Conservation (phyloP, 1,140 invertebrate genomes). For the Schlechtendalia chinensis region DNA sequence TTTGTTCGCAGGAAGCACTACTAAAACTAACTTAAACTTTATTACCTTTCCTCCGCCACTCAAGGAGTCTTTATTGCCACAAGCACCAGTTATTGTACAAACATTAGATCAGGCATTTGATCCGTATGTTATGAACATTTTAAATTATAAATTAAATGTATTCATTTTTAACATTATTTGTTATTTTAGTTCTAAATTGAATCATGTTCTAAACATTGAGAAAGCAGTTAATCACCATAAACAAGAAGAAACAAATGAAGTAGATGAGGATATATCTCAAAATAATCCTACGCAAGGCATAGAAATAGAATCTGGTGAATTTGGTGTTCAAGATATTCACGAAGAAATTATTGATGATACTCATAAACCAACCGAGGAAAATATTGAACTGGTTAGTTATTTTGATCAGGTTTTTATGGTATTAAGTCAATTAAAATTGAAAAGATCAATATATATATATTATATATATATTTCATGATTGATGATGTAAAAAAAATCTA, state of each 20-base stretch:
- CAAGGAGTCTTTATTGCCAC: constrained; percentile 42
- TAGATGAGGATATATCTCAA: constrained; percentile 44
- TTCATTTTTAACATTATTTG: neutral
- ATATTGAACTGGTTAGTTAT: constrained; percentile 25
- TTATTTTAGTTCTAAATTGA: constrained; percentile 35
- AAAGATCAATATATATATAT: too few relatives aligned
- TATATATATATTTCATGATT: too few relatives aligned
- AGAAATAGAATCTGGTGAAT: constrained; percentile 44
- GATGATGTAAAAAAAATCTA: too few relatives aligned
- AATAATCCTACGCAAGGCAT: constrained; percentile 45
- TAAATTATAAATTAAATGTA: neutral
- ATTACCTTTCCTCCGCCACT: constrained; percentile 43
- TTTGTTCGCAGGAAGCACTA: constrained; percentile 18
- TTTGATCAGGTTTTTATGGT: neutral
- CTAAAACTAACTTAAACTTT: constrained; percentile 45
- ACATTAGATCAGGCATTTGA: constrained; percentile 41
- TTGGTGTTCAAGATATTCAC: constrained; percentile 41
- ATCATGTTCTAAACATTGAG: constrained; percentile 41
- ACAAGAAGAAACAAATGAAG: constrained; percentile 21
- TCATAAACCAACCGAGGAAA: constrained; percentile 10
- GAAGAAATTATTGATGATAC: constrained; percentile 48
- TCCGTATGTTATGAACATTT: neutral
- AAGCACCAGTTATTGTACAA: constrained; percentile 43
- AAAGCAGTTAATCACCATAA: constrained; percentile 34
- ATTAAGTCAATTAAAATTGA: too few relatives aligned